These are phyloP conservation scores for Drosophila sordidula DNA, from an alignment of 2,888 invertebrate genomes.

Conservation along the genomic window DNA sequence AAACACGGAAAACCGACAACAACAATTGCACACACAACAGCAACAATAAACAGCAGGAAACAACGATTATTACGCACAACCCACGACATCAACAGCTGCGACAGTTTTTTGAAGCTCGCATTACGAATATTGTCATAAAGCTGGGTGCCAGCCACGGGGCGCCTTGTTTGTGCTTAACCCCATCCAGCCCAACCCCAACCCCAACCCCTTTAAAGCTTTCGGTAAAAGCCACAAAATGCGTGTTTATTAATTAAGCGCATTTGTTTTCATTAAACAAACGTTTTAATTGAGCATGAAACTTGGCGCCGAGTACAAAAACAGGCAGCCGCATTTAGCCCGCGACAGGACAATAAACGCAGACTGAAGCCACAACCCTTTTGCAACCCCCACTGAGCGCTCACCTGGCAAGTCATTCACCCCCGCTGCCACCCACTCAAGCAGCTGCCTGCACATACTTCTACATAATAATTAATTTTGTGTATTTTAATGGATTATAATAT, in stretches of 20 bases:
- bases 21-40: slow-evolving; percentile 8
- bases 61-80: slow-evolving; percentile 66
- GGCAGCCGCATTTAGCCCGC: slow-evolving; percentile 22
- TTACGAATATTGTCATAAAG: slow-evolving; percentile 35
- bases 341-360: slow-evolving; percentile 65
- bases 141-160: slow-evolving; percentile 9
- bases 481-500: slow-evolving; percentile 72
- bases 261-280: slow-evolving; percentile 85
- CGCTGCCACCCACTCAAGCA: neutral
- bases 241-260: slow-evolving; percentile 85
- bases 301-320: slow-evolving; percentile 73
- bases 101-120: slow-evolving; percentile 64
- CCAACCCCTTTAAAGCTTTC: slow-evolving; percentile 37
- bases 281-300: slow-evolving; percentile 83
- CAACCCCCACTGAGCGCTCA: slow-evolving; percentile 18
- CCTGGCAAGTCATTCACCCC: slow-evolving; percentile 33
- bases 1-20: slow-evolving; percentile 44
- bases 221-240: slow-evolving; percentile 84
- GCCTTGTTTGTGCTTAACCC: slow-evolving; percentile 22
- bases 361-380: slow-evolving; percentile 35
- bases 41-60: slow-evolving; percentile 37
- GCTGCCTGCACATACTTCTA: slow-evolving; percentile 57
- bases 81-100: slow-evolving; percentile 78
- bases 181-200: slow-evolving; percentile 5
- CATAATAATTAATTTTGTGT: slow-evolving; percentile 84